Percentiles rank a stretch among this genome's conserved stretches.
phyloP scores from a whole-genome alignment of 2,113 vertebrate species.

The Scomber scombrus region DNA sequence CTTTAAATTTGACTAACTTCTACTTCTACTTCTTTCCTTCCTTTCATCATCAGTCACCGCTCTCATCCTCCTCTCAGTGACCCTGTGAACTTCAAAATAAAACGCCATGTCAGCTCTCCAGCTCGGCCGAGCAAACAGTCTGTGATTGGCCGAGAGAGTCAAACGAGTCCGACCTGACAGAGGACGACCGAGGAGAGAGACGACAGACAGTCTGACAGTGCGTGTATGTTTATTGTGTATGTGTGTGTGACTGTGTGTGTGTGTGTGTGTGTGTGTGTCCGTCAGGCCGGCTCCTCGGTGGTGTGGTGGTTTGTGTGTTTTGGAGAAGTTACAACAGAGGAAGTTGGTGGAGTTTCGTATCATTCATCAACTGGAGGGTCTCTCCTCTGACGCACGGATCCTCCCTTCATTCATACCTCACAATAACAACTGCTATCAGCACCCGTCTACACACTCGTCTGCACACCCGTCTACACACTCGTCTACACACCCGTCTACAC shows the following conservation, averaged over 20 bases:
- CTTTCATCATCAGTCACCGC: background rate
- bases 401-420: background rate
- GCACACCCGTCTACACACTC: too few species aligned
- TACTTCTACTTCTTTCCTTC: too few species aligned
- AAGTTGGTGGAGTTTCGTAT: slow-evolving; percentile 21
- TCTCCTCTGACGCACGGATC: slow-evolving; percentile 36
- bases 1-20: too few species aligned
- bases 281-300: background rate
- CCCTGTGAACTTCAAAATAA: slow-evolving; percentile 32
- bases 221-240: background rate
- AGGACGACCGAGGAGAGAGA: background rate
- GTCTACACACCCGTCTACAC: background rate
- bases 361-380: slow-evolving; percentile 22
- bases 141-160: background rate
- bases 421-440: background rate
- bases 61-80: background rate
- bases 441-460: background rate
- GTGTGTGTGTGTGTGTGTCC: background rate
- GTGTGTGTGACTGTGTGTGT: background rate
- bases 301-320: slow-evolving; percentile 27
- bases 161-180: background rate
- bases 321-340: background rate
- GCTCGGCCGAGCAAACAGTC: background rate
- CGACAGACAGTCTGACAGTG: too few species aligned
- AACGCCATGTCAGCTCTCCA: background rate